phyloP scores from a whole-genome alignment of 2,797 vertebrate genomes.

The Silurus lanzhouensis region DNA sequence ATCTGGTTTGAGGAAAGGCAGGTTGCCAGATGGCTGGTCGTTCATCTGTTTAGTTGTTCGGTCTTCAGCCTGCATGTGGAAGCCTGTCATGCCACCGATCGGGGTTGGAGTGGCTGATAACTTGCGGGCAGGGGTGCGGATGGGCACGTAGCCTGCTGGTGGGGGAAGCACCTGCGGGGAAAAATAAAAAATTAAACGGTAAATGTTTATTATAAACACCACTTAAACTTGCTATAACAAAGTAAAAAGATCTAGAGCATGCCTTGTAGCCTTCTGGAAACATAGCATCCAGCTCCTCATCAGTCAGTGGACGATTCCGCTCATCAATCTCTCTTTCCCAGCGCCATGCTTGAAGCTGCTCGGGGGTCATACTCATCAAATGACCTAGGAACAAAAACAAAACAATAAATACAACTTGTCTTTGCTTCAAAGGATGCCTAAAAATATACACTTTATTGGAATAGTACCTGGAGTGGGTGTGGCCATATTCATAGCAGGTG shows the following conservation, averaged over 20 bases:
- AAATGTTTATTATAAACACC: not conserved
- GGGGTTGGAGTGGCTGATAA: constrained; percentile 95
- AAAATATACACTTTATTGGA: not conserved
- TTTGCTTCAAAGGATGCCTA: not conserved
- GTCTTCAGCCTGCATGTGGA: constrained; percentile 98
- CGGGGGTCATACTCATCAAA: constrained; percentile 99
- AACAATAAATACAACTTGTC: not conserved
- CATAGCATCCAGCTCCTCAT: constrained; percentile 98
- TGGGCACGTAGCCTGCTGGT: constrained; percentile 96
- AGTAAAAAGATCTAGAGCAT: not conserved
- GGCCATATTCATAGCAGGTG: constrained; percentile 98
- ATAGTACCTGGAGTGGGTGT: constrained; percentile 93
- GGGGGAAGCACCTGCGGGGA: constrained; percentile 87
- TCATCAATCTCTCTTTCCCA: constrained; percentile 99
- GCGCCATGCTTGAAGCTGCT: constrained; percentile 97
- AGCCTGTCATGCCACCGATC: constrained; percentile 95
- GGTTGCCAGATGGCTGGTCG: constrained; percentile 97
- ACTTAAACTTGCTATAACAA: not conserved
- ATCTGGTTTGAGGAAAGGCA: constrained; percentile 97
- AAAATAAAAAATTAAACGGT: not conserved
- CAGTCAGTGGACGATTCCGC: constrained; percentile 94
- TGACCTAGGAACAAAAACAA: constrained; percentile 77
- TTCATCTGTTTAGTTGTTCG: constrained; percentile 94
- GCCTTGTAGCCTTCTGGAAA: constrained; percentile 99
- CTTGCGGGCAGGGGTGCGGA: constrained; percentile 96